These are phyloP conservation scores for Halcyon chelicuti DNA, from an alignment of 2,797 vertebrate genomes.

Conservation along the genomic window DNA sequence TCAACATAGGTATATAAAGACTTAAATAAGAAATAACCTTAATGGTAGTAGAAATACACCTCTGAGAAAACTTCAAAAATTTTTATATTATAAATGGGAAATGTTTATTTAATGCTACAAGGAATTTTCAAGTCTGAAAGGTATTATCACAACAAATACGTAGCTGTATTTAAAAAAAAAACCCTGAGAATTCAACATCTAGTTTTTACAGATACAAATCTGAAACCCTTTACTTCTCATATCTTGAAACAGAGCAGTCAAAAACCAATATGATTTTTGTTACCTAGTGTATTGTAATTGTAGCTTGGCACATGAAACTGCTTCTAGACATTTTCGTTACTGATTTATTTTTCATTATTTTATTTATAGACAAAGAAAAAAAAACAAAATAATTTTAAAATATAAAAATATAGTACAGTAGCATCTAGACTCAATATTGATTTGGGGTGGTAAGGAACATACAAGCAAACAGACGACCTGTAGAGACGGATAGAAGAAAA, in stretches of 20 bases:
- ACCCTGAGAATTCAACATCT: background rate
- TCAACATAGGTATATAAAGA: background rate
- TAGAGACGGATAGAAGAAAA: background rate
- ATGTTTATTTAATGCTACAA: background rate
- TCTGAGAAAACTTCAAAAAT: background rate
- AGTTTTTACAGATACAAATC: background rate
- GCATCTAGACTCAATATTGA: background rate
- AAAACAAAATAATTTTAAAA: background rate
- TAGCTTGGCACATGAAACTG: rapidly evolving
- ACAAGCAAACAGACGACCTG: background rate
- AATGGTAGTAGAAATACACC: background rate
- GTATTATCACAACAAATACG: background rate
- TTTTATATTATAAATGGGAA: background rate
- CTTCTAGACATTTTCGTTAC: background rate
- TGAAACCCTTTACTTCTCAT: background rate
- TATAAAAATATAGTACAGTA: background rate
- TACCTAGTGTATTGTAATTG: background rate
- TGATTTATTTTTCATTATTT: background rate
- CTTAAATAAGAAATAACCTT: background rate
- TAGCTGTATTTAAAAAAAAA: background rate
- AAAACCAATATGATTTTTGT: background rate
- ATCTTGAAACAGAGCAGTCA: background rate
- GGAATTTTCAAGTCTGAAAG: background rate
- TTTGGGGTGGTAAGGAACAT: background rate
- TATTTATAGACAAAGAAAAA: background rate